Conservation (phyloP, 2,888 invertebrate species). For the Apeira syringaria region DNA sequence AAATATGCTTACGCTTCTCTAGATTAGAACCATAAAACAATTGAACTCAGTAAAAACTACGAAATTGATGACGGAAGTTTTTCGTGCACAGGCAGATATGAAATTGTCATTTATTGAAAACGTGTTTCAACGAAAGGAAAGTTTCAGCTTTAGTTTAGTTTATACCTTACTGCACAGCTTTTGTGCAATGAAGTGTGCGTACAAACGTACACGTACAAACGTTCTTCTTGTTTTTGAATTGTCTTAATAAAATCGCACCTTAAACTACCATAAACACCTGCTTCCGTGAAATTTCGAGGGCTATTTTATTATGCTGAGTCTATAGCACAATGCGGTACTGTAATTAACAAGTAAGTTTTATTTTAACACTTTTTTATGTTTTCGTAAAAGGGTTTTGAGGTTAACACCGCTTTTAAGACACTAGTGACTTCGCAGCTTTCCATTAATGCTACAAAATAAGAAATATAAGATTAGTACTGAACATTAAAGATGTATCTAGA, state of each 20-base stretch:
- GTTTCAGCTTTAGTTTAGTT: no score
- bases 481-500: no score
- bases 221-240: neutral
- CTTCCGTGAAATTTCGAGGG: constrained; percentile 26
- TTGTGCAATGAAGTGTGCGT: no score
- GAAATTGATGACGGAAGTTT: no score
- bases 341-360: constrained; percentile 20
- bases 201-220: no score
- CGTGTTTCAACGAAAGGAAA: no score
- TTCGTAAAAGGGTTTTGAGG: constrained; percentile 18
- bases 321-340: constrained; percentile 8
- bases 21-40: no score
- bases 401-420: constrained; percentile 11
- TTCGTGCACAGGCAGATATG: no score
- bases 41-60: no score
- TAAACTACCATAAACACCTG: constrained; percentile 29
- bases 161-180: no score
- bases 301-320: constrained; percentile 14
- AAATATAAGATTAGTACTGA: neutral
- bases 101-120: no score
- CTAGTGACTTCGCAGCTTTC: constrained; percentile 1
- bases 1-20: no score
- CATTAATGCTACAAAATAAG: neutral
- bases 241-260: constrained; percentile 2
- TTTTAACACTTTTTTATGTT: constrained; percentile 21